Evolutionary conservation across 2,113 vertebrate species (phyloP), one percentile per base, ranked within the genome.

Genomic region (Campylorhamphus procurvoides): DNA sequence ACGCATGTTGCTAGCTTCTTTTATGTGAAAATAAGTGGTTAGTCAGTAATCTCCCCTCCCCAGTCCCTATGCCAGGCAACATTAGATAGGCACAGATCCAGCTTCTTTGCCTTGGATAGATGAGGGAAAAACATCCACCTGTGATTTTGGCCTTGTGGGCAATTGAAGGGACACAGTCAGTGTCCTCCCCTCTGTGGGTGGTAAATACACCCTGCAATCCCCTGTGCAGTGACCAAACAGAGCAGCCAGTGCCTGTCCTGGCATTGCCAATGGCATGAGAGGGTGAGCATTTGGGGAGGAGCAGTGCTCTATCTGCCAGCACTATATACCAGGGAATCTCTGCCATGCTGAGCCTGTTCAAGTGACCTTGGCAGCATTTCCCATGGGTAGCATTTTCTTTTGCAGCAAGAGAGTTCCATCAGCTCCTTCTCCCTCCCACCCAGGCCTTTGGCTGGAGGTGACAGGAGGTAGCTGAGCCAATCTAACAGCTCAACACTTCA

Each of bases 401-500:
- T 69, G 76, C 63, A 37, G 76, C 7, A n/a, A 83, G 67, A 39
- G 18, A 72, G 29, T 35, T 79, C 47, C 0, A 0, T 64, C 55
- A 85, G 40, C 59, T 55, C 49, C 44, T 92, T 90, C 73, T 93
- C 17, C 40, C 80, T 71, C 42, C 76, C 81, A 58, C 46, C 31
- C 40, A 35, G 79, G 33, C 53, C 59, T 80, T 68, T 50, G 62
- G 62, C 94, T 93, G 87, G 82, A 95, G 93, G 90, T 82, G 92
- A 94, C 84, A 93, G 92, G 81, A 93, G 84, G 78, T 82, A 88
- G 33, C 89, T 55, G 42, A 95, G 60, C 55, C 66, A 50, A 87
- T 72, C 81, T 84, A 89, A 87, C 90, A 89, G 87, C 49, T 96
- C 93, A 93, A 19, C 92, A 89, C 90, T 89, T 96, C 71, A 82